These are phyloP conservation scores for Alexandromys fortis DNA, from an alignment of 2,113 vertebrate species.

Conservation along the genomic window DNA sequence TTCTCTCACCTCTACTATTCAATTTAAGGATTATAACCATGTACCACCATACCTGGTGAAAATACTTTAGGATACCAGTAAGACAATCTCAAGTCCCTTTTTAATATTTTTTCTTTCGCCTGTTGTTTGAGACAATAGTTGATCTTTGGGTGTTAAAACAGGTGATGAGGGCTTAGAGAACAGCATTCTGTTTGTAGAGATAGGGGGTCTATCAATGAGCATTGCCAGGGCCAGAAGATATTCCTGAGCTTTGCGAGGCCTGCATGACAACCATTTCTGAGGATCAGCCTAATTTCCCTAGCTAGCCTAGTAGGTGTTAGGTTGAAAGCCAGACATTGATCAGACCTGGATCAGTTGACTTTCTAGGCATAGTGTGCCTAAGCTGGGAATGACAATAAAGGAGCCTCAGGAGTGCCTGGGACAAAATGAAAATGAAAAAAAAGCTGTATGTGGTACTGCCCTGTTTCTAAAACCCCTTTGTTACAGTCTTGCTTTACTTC, in stretches of 20 bases:
- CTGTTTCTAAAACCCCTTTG: not conserved
- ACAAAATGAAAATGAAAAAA: not conserved
- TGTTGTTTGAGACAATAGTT: not conserved
- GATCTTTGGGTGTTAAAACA: not conserved
- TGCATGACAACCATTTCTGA: not conserved
- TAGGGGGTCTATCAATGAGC: not conserved
- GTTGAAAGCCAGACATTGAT: not conserved
- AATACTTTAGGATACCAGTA: not conserved
- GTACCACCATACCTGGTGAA: not conserved
- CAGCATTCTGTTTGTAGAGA: not conserved
- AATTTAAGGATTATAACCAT: not conserved
- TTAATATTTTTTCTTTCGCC: not conserved
- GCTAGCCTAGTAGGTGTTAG: not conserved
- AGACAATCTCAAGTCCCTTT: not conserved
- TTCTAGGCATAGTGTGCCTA: not conserved
- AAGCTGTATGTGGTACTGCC: not conserved
- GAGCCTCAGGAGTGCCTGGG: no score
- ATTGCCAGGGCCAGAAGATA: not conserved
- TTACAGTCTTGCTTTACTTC: not conserved
- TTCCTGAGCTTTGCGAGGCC: not conserved
- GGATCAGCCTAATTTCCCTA: not conserved
- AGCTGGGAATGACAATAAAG: no score
- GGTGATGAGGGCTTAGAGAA: not conserved
- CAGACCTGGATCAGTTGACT: not conserved
- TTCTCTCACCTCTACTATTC: not conserved